Conservation (phyloP, 2,797 vertebrate species). For the Micromesistius poutassou region DNA sequence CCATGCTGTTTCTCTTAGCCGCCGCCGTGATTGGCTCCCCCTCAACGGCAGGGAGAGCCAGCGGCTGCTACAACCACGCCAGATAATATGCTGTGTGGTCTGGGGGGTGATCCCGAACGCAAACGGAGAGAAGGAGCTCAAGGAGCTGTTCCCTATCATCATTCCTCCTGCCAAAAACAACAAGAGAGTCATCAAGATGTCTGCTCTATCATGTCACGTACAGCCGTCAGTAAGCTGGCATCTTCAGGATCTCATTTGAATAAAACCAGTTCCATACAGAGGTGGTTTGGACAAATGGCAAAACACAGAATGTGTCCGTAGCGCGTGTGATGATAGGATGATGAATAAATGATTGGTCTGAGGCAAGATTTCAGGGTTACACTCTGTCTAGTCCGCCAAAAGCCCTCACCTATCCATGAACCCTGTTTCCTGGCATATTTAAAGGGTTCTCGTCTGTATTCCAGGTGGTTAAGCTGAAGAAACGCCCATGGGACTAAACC, state of each 20-base stretch:
- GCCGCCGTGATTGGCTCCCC: slow-evolving; percentile 34
- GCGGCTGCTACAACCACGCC: slow-evolving; percentile 40
- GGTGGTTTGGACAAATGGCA: slow-evolving; percentile 24
- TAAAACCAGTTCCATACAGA: slow-evolving; percentile 5
- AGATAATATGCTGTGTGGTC: slow-evolving; percentile 64
- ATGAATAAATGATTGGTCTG: neutral
- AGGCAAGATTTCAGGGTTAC: slow-evolving; percentile 23
- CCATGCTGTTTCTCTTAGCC: slow-evolving; percentile 45
- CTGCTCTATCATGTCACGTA: neutral
- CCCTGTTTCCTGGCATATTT: slow-evolving; percentile 44
- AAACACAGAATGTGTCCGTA: slow-evolving; percentile 15
- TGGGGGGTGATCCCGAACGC: slow-evolving; percentile 53
- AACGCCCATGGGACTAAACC: slow-evolving; percentile 45
- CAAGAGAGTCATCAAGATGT: neutral
- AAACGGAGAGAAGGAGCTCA: slow-evolving; percentile 40
- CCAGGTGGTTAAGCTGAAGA: slow-evolving; percentile 38
- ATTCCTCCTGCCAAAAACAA: neutral
- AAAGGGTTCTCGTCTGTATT: slow-evolving; percentile 50
- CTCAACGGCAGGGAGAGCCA: slow-evolving; percentile 62
- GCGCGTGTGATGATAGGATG: slow-evolving; percentile 20
- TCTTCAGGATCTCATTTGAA: neutral
- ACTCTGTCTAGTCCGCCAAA: slow-evolving; percentile 30
- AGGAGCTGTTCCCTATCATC: neutral
- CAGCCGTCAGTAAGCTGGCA: neutral
- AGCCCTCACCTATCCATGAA: slow-evolving; percentile 69